phyloP scores from a whole-genome alignment of 2,888 invertebrate genomes.

The Nomada ruficornis region DNA sequence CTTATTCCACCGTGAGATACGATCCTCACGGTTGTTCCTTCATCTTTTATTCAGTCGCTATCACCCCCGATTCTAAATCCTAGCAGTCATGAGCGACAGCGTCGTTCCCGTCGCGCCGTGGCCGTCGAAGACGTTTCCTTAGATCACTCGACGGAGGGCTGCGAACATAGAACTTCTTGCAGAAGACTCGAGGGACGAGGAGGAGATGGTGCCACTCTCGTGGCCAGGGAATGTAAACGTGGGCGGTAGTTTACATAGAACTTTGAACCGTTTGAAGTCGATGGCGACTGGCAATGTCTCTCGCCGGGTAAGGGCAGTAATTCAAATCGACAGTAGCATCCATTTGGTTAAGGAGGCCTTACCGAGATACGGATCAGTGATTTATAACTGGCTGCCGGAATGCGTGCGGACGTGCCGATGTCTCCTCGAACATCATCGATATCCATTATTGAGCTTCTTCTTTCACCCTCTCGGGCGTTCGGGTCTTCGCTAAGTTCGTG shows the following conservation, averaged over 20 bases:
- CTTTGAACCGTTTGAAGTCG: slow-evolving; percentile 72
- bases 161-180: slow-evolving; percentile 44
- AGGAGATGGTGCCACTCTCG: neutral
- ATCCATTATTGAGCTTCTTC: slow-evolving; percentile 68
- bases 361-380: slow-evolving; percentile 76
- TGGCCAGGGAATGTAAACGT: slow-evolving; percentile 69
- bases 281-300: slow-evolving; percentile 70
- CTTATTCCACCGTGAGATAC: slow-evolving; percentile 27
- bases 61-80: slow-evolving; percentile 64
- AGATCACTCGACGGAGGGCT: slow-evolving; percentile 55
- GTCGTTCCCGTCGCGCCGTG: slow-evolving; percentile 2
- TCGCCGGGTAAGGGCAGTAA: slow-evolving; percentile 72
- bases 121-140: slow-evolving; percentile 53
- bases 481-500: neutral
- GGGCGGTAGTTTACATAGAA: slow-evolving; percentile 77
- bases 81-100: slow-evolving; percentile 48
- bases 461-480: slow-evolving; percentile 32
- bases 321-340: slow-evolving; percentile 79
- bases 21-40: slow-evolving; percentile 30
- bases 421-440: slow-evolving; percentile 73
- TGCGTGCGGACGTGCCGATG: slow-evolving; percentile 75
- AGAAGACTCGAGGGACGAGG: neutral
- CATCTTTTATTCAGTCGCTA: slow-evolving; percentile 64
- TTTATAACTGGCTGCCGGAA: slow-evolving; percentile 77
- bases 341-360: slow-evolving; percentile 74